phyloP scores from a whole-genome alignment of 1,140 invertebrate species.

The Asbolus verrucosus region DNA sequence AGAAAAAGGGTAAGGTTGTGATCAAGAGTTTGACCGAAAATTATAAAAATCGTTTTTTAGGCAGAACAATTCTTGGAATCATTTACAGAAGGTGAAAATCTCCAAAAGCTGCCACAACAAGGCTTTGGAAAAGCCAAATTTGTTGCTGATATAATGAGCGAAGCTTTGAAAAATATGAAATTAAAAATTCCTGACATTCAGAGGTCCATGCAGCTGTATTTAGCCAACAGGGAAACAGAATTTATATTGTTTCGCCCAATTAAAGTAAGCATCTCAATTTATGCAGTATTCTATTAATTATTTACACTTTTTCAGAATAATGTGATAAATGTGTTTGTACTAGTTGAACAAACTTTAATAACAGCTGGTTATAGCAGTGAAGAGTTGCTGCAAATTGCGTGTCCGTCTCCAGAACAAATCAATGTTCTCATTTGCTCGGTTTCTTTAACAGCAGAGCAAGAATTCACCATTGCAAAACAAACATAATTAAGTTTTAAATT shows the following conservation, averaged over 20 bases:
- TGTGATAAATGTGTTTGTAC: slow-evolving; percentile 86
- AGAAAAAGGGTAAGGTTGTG: slow-evolving; percentile 40
- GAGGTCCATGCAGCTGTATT: slow-evolving; percentile 91
- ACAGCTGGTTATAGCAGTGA: slow-evolving; percentile 82
- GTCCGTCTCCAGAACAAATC: slow-evolving; percentile 91
- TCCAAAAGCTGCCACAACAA: slow-evolving; percentile 63
- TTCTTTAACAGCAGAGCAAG: slow-evolving; percentile 58
- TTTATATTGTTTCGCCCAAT: slow-evolving; percentile 95
- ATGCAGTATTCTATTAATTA: background rate
- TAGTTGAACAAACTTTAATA: slow-evolving; percentile 81
- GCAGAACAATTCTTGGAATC: slow-evolving; percentile 51
- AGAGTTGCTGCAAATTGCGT: slow-evolving; percentile 85
- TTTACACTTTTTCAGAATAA: slow-evolving; percentile 78
- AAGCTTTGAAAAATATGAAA: slow-evolving; percentile 80
- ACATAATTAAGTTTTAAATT: too few relatives aligned
- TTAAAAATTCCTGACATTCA: slow-evolving; percentile 83
- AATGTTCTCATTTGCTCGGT: slow-evolving; percentile 86
- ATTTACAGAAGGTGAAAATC: slow-evolving; percentile 53
- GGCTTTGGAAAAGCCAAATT: slow-evolving; percentile 69
- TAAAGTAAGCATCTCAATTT: slow-evolving; percentile 71
- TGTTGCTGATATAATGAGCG: slow-evolving; percentile 69
- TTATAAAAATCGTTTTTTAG: too few relatives aligned
- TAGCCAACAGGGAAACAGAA: slow-evolving; percentile 97
- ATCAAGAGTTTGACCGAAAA: too few relatives aligned
- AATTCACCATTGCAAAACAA: slow-evolving; percentile 7